Conservation (phyloP, 2,888 invertebrate genomes). For the Orthonychiurus folsomi region DNA sequence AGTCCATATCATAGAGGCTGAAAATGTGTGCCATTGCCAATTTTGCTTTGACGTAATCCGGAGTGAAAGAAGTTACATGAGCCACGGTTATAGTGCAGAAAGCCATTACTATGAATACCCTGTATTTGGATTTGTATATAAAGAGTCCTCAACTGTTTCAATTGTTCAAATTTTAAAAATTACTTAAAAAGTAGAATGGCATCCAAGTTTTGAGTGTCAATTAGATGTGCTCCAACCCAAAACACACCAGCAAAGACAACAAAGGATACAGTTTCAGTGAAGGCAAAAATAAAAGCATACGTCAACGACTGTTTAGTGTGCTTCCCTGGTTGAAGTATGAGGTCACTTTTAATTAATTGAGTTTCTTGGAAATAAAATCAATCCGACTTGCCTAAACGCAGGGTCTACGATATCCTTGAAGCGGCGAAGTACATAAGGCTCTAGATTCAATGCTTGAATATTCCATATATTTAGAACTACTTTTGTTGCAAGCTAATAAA, state of each 20-base stretch:
- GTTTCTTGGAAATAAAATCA: no score
- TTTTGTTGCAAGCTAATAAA: conserved; percentile 45
- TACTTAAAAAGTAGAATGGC: conserved; percentile 5
- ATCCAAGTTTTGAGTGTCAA: background rate
- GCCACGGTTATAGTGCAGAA: conserved; percentile 6
- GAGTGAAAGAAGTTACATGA: conserved; percentile 44
- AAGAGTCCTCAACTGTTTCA: conserved; percentile 2
- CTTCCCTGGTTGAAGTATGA: conserved; percentile 42
- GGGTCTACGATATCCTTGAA: conserved; percentile 40
- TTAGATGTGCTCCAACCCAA: conserved; percentile 2
- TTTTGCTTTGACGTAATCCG: conserved; percentile 45
- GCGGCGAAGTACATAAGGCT: conserved; percentile 43
- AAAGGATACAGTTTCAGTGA: conserved; percentile 9
- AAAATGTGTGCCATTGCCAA: conserved; percentile 43
- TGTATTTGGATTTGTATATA: background rate
- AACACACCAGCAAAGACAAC: conserved; percentile 2
- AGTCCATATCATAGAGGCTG: conserved; percentile 43
- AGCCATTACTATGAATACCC: conserved; percentile 6
- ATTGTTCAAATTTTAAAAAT: conserved; percentile 13
- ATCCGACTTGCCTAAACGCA: background rate
- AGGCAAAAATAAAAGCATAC: conserved; percentile 42
- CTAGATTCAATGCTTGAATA: conserved; percentile 44
- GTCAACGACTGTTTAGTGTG: conserved; percentile 43
- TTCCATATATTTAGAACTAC: conserved; percentile 47
- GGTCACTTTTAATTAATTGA: no score